phyloP scores from a whole-genome alignment of 1,140 invertebrate genomes.

The Monochamus saltuarius region DNA sequence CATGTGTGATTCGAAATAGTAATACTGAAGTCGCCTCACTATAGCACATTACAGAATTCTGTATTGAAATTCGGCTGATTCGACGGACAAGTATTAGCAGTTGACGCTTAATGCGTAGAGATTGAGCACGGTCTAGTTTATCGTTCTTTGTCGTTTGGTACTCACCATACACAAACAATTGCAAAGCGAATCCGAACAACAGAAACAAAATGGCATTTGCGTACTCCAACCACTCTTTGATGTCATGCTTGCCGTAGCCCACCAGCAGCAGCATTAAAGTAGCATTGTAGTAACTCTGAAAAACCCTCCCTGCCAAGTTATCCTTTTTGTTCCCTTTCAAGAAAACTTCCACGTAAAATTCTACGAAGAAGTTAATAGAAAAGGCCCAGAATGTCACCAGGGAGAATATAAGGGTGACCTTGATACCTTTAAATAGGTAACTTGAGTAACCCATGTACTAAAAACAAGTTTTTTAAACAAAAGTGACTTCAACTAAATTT shows the following conservation, averaged over 20 bases:
- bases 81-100: too few relatives aligned
- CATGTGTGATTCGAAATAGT: too few relatives aligned
- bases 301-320: background rate
- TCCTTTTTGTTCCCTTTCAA: background rate
- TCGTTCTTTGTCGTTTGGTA: too few relatives aligned
- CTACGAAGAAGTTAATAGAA: conserved; percentile 1
- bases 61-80: too few relatives aligned
- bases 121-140: too few relatives aligned
- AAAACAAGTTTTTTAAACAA: too few relatives aligned
- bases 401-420: background rate
- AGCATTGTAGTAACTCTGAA: background rate
- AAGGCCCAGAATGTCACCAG: background rate
- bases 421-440: background rate
- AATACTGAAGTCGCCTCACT: too few relatives aligned
- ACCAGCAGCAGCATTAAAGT: conserved; percentile 9
- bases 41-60: too few relatives aligned
- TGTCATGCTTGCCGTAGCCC: background rate
- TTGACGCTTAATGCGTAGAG: too few relatives aligned
- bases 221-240: background rate
- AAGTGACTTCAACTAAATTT: too few relatives aligned
- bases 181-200: background rate
- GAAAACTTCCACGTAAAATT: background rate
- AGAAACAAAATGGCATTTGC: conserved; percentile 6
- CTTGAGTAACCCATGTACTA: background rate
- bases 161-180: background rate